A percentile compares a stretch with the other conserved stretches of the same genome.
Conservation (phyloP, 2,113 vertebrate species). For the Amazona guildingii region DNA sequence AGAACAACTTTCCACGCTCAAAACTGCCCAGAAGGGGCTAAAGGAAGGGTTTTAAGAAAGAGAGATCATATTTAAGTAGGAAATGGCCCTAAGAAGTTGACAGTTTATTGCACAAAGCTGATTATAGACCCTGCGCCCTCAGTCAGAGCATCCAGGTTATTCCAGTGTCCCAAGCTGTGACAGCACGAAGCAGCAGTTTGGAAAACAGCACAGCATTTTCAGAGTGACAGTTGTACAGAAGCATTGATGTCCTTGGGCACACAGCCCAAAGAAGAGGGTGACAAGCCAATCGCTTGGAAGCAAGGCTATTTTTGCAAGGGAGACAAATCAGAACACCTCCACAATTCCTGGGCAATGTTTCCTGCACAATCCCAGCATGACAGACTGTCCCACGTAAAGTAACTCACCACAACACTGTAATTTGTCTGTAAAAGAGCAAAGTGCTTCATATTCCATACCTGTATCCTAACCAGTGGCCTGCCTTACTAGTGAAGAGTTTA, state of each 20-base stretch:
- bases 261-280: slow-evolving; percentile 34
- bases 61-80: not conserved
- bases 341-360: slow-evolving; percentile 40
- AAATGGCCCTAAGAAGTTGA: not conserved
- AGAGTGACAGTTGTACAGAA: not conserved
- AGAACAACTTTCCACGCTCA: not conserved
- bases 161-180: not conserved
- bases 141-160: not conserved
- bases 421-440: not conserved
- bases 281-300: slow-evolving; percentile 54
- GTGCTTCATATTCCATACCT: not conserved
- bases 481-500: not conserved
- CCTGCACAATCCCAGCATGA: slow-evolving; percentile 15
- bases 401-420: slow-evolving; percentile 2
- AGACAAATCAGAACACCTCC: slow-evolving; percentile 23
- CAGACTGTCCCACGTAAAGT: not conserved
- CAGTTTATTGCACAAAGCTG: not conserved
- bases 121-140: not conserved
- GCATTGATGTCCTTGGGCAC: not conserved
- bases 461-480: not conserved
- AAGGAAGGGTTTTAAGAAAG: not conserved
- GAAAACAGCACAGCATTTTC: slow-evolving; percentile 21
- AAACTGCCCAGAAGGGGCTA: not conserved
- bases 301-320: slow-evolving; percentile 62
- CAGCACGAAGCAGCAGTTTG: not conserved